These are phyloP conservation scores for Trissolcus basalis DNA, from an alignment of 1,140 invertebrate genomes.

Conservation along the genomic window DNA sequence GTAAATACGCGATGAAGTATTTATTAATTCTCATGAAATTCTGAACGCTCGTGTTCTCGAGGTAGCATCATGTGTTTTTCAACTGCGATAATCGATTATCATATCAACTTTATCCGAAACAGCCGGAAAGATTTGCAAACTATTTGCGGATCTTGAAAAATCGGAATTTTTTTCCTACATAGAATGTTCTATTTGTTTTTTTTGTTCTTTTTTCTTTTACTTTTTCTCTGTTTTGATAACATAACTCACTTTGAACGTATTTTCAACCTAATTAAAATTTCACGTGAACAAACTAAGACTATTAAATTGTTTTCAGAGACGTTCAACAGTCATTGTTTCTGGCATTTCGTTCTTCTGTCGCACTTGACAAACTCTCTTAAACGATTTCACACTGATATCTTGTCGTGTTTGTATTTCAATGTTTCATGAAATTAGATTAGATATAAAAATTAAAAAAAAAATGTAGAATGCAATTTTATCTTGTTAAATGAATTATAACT, in stretches of 20 bases:
- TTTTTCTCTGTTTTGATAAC: no score
- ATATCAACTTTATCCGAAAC: slow-evolving; percentile 24
- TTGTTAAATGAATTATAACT: no score
- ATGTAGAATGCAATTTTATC: no score
- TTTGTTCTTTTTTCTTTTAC: no score
- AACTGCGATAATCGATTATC: slow-evolving; percentile 11
- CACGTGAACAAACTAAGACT: slow-evolving; percentile 12
- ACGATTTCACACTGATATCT: slow-evolving; percentile 33
- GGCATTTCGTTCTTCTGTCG: slow-evolving; percentile 27
- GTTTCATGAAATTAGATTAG: no score
- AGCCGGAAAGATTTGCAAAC: background rate
- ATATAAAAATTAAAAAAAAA: no score
- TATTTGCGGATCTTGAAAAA: no score
- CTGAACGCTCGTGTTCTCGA: slow-evolving; percentile 35
- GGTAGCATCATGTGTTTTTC: slow-evolving; percentile 2
- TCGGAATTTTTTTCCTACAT: no score
- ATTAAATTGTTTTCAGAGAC: slow-evolving; percentile 48
- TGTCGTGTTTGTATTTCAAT: slow-evolving; percentile 37
- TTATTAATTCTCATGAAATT: slow-evolving; percentile 64
- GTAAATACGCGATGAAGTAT: slow-evolving; percentile 39
- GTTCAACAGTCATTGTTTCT: slow-evolving; percentile 17
- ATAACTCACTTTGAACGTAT: no score
- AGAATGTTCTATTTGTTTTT: no score
- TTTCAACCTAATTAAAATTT: no score
- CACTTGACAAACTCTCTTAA: slow-evolving; percentile 30